Base-by-base conservation (phyloP, 2,888 invertebrate species). In the Ypsolopha scabrella region DNA sequence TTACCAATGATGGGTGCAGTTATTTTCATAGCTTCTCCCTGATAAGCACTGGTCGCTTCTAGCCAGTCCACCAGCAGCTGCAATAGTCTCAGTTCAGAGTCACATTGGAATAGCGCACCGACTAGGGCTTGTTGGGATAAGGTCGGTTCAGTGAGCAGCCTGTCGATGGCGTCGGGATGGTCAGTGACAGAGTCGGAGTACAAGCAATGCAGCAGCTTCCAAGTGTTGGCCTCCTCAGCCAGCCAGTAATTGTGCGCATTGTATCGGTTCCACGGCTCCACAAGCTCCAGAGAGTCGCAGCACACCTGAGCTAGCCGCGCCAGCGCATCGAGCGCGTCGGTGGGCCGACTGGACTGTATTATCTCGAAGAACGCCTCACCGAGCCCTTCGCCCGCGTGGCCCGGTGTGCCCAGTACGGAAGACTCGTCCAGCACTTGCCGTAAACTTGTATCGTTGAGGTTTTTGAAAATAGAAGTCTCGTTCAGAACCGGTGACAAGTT, bases 31-130 rank as follows among this genome's bases (percentile, higher is more conserved):
- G 80, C 72, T 59, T 77, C 80, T 72, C 96, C 96, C 36, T 94
- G 92, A 68, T 93, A 95, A 65, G 94, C 92, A 13, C 95, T 93
- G 70, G 93, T 94, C 41, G 91, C 90, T 75, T 98, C 98, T 51
- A 98, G 73, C 98, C 98, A 98, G 74, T 97, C 97, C 33, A 97
- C 92, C 41, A 98, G 91, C 48, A 97, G 72, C 73, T 98, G 95
- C 64, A 92, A 90, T 67, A 94, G 90, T 37, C 94, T 77, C 36
- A 90, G 62, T 53, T 88, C 89, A 0, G 88, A 74, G 62, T 90
- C 89, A 51, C 78, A 79, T 73, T 75, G 73, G 59, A 81, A 83
- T 54, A 83, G 69, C 48, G 74, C 74, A 50, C 64, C 64, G 1
- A 86, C 81, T 56, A 87, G 68, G 34, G 66, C 72, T 60, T 80